Evolutionary conservation across 2,113 vertebrate species (phyloP).

Genomic region (Marcusenius ussheri): DNA sequence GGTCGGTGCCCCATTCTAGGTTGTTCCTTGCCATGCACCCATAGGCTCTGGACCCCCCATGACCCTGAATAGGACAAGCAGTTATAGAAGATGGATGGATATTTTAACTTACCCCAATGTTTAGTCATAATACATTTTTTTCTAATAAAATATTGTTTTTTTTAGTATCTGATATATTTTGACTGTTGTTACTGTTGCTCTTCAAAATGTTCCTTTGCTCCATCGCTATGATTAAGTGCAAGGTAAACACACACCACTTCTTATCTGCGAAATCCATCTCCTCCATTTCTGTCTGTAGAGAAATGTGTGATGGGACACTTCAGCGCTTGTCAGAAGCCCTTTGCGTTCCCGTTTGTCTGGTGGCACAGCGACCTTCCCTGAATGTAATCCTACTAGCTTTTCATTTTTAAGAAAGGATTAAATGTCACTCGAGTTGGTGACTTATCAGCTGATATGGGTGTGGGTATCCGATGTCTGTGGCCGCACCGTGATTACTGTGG

Average conservation of each 20-base stretch:
- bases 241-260: background rate
- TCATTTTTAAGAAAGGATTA: background rate
- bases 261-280: background rate
- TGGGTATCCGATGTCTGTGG: background rate
- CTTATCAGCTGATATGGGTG: background rate
- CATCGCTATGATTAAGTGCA: background rate
- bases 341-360: background rate
- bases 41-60: background rate
- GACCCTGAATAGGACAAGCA: background rate
- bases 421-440: background rate
- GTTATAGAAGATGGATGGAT: background rate
- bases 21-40: background rate
- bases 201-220: background rate
- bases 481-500: background rate
- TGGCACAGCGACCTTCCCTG: background rate
- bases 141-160: background rate
- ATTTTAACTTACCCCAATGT: background rate
- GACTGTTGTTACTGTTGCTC: background rate
- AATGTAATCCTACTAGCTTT: background rate
- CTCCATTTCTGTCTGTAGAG: background rate
- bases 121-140: background rate
- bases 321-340: background rate
- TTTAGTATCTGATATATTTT: background rate
- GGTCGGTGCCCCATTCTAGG: background rate
- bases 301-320: background rate